Evolutionary conservation across 2,888 invertebrate species (phyloP).

Genomic region (Branchellion lobata): DNA sequence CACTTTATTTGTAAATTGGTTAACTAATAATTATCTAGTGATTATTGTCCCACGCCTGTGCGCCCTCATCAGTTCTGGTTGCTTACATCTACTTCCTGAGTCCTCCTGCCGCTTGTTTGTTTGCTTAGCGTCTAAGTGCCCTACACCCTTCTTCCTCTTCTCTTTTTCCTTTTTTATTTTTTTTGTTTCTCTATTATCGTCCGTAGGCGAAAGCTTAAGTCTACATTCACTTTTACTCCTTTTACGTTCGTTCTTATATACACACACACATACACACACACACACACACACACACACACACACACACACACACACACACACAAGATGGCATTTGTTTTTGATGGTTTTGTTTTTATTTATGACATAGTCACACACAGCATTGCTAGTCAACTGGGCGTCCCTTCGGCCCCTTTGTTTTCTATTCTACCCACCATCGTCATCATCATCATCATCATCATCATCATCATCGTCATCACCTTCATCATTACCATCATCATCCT

Average conservation of each 20-base stretch:
- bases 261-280: constrained; percentile 17
- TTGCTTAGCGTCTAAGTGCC: too few relatives aligned
- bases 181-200: not conserved
- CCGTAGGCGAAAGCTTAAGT: not conserved
- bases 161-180: too few relatives aligned
- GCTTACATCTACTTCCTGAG: too few relatives aligned
- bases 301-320: constrained; percentile 27
- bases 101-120: too few relatives aligned
- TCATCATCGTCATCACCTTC: too few relatives aligned
- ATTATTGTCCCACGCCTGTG: too few relatives aligned
- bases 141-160: too few relatives aligned
- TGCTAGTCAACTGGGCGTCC: not conserved
- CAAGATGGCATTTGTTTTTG: not conserved
- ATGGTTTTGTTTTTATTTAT: not conserved
- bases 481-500: too few relatives aligned
- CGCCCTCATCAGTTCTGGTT: too few relatives aligned
- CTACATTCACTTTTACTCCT: too few relatives aligned
- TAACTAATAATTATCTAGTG: too few relatives aligned
- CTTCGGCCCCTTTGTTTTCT: not conserved
- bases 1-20: too few relatives aligned
- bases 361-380: not conserved
- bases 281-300: constrained; percentile 17
- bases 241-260: not conserved
- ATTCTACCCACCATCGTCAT: not conserved
- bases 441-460: not conserved